Base-by-base conservation (phyloP, 1,140 invertebrate species). In the Drosophila quadrilineata region DNA sequence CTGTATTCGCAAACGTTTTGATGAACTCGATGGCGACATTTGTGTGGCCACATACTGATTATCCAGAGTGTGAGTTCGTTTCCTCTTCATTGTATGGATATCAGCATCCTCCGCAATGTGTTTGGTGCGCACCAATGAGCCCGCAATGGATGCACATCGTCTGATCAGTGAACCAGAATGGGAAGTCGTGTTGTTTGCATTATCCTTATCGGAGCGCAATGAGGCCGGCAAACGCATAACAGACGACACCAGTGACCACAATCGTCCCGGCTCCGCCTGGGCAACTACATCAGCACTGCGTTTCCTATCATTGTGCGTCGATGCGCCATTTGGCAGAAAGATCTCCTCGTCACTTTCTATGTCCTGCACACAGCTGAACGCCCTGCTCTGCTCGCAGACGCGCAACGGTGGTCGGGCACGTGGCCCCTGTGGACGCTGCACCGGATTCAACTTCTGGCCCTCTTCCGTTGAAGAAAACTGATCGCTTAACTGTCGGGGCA, bases 1-100 rank as follows among this genome's bases (percentile, higher is more conserved):
- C 10, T 88, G 82, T 12, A 88, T 88, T 24, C 87, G 87, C n/a
- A 88, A 70, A 21, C 87, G 75, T 35, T 88, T 88, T 0, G 87
- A 80, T 1, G 77, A 84, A 9, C 60, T 75, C 4, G 62, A 41
- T 2, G 79, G 74, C 17, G 79, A 77, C 56, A 63, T 3, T 9
- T 40, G 52, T 31, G 28, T 59, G 8, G n/a, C n/a, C n/a, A n/a
- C 46, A 33, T 72, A 80, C 17, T 74, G 74, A 35, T 17, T 73
- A 22, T 88, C 87, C 28, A 79, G 50, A 3, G 87, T 88, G 17
- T 88, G 77, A 0, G 87, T 87, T 6, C 87, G 82, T 28, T 88
- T 88, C 1, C 87, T 77, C 49, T 88, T 88, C n/a, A 85, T 53
- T 19, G 28, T 52, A 26, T 70, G 69, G 6, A 60, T n/a, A 28